A percentile compares a stretch with the other conserved stretches of the same genome.
phyloP scores from a whole-genome alignment of 2,888 invertebrate genomes.

The Gandaritis pyraliata region DNA sequence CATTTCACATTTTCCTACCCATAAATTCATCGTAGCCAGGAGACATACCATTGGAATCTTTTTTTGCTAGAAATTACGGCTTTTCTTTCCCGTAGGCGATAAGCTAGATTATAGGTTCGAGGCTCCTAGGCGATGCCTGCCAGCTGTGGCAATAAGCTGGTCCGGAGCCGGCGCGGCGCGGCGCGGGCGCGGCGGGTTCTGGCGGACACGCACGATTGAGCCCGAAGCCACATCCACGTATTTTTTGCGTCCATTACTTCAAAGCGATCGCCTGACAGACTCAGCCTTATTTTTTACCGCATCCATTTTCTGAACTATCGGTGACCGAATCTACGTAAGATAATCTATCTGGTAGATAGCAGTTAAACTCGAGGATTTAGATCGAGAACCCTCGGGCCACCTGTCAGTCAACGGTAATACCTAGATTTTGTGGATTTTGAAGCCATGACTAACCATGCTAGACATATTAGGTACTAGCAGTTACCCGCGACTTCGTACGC shows the following conservation, averaged over 20 bases:
- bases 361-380: constrained; percentile 2
- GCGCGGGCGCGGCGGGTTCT: too few species aligned
- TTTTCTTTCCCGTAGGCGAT: too few species aligned
- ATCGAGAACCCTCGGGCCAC: neutral
- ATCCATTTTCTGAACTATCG: constrained; percentile 29
- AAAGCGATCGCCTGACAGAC: constrained; percentile 20
- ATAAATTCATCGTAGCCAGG: too few species aligned
- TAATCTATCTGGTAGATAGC: constrained; percentile 5
- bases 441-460: too few species aligned
- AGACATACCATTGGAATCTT: too few species aligned
- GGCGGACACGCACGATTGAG: constrained; percentile 9
- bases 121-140: neutral
- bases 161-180: too few species aligned
- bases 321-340: neutral
- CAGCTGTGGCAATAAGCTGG: neutral
- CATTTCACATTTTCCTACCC: too few species aligned
- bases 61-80: too few species aligned
- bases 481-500: too few species aligned
- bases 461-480: too few species aligned
- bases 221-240: constrained; percentile 22
- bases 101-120: neutral
- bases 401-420: neutral
- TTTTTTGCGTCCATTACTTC: constrained; percentile 32
- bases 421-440: too few species aligned
- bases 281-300: constrained; percentile 34